Conservation (phyloP, 2,797 vertebrate species). For the Cynodonichthys magdalenae region DNA sequence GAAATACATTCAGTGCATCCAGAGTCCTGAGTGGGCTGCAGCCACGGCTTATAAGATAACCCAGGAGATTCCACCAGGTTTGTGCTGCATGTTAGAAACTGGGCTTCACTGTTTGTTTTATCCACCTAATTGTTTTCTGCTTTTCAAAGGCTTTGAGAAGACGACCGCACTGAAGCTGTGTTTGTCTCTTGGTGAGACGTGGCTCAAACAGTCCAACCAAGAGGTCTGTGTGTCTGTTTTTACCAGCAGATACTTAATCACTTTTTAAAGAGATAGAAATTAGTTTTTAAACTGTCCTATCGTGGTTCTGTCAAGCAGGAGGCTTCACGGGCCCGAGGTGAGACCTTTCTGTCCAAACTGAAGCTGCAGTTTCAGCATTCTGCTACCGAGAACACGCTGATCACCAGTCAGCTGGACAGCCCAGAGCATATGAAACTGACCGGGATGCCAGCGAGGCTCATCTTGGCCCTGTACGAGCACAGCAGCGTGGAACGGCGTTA, state of each 20-base stretch:
- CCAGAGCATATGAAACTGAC: constrained; percentile 83
- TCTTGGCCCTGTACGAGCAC: constrained; percentile 89
- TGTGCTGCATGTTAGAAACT: constrained; percentile 7
- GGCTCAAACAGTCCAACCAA: constrained; percentile 84
- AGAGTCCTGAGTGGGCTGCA: constrained; percentile 90
- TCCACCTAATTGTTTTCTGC: constrained; percentile 8
- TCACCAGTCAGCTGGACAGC: constrained; percentile 78
- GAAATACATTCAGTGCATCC: constrained; percentile 88
- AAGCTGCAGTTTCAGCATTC: constrained; percentile 87
- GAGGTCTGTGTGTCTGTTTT: constrained; percentile 74
- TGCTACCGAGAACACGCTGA: constrained; percentile 88
- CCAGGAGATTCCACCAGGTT: constrained; percentile 92
- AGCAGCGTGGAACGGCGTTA: constrained; percentile 85
- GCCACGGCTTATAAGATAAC: constrained; percentile 91
- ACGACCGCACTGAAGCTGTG: constrained; percentile 89
- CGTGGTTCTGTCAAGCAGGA: constrained; percentile 57
- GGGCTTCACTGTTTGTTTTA: background rate
- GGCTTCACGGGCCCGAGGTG: constrained; percentile 71
- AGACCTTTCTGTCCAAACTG: constrained; percentile 86
- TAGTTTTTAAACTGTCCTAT: no score
- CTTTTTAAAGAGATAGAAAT: background rate
- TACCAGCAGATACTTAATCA: background rate
- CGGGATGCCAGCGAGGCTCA: constrained; percentile 86
- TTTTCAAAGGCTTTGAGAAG: constrained; percentile 87
- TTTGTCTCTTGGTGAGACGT: constrained; percentile 86